phyloP scores from a whole-genome alignment of 2,888 invertebrate species.

The Colletes collaris region DNA sequence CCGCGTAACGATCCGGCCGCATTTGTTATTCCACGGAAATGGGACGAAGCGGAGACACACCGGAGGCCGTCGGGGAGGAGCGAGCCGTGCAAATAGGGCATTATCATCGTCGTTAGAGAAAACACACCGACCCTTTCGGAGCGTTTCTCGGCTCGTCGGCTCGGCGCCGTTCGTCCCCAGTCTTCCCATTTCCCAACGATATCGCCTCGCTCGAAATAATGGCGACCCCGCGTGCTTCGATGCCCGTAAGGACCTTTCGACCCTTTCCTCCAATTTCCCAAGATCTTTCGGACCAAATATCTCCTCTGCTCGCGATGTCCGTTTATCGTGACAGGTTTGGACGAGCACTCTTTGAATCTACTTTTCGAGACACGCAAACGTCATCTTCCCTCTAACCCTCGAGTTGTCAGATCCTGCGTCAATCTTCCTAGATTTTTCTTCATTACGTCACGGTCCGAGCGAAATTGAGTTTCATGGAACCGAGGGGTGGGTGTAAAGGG shows the following conservation, averaged over 20 bases:
- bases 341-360: too few relatives aligned
- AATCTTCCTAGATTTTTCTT: slow-evolving; percentile 67
- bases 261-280: slow-evolving; percentile 2
- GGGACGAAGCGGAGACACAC: slow-evolving; percentile 42
- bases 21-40: slow-evolving; percentile 65
- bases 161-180: slow-evolving; percentile 57
- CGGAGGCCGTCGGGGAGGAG: slow-evolving; percentile 7
- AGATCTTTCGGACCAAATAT: too few relatives aligned
- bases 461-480: slow-evolving; percentile 61
- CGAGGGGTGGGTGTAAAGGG: not conserved
- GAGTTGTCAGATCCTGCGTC: slow-evolving; percentile 57
- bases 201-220: slow-evolving; percentile 70
- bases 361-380: too few relatives aligned
- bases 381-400: too few relatives aligned
- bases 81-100: slow-evolving; percentile 55
- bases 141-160: slow-evolving; percentile 60
- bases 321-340: too few relatives aligned
- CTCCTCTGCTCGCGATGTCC: too few relatives aligned
- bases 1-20: slow-evolving; percentile 57
- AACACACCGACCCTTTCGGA: slow-evolving; percentile 51
- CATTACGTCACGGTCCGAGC: slow-evolving; percentile 59
- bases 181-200: slow-evolving; percentile 36
- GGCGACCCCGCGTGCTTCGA: slow-evolving; percentile 56
- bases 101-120: slow-evolving; percentile 69
- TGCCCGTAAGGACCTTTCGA: slow-evolving; percentile 44